Base-by-base conservation (phyloP, 2,888 invertebrate species). In the Ctena decussata region DNA sequence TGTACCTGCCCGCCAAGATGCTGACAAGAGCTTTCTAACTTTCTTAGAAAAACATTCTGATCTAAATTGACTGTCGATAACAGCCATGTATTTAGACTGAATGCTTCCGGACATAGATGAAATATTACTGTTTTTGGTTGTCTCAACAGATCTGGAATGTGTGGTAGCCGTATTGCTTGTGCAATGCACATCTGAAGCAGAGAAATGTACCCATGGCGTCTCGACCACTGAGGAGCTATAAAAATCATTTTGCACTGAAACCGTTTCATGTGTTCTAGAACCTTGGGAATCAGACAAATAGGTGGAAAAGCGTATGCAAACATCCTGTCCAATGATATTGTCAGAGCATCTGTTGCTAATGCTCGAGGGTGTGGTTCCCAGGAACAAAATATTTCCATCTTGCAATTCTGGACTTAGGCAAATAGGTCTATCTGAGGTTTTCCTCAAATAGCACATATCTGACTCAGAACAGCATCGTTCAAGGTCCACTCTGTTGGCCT, bases 271-370 rank as follows among this genome's bases (percentile, higher is more conserved):
- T n/a, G n/a, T n/a, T n/a, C n/a, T n/a, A n/a, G n/a, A n/a, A n/a
- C n/a, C n/a, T n/a, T n/a, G n/a, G n/a, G n/a, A n/a, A n/a, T n/a
- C n/a, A n/a, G n/a, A n/a, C n/a, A n/a, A n/a, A n/a, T n/a, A n/a
- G n/a, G 41, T 41, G 41, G 41, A 15, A 41, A 41, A 73, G 81
- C 82, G 18, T 37, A 21, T 6, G 80, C 86, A 77, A 79, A 82
- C 78, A 85, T 75, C 12, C 60, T 41, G 30, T 76, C 79, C 85
- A 76, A 85, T 15, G 53, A 49, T 27, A 86, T 83, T 70, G 80
- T 41, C 44, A 86, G 37, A 0, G 86, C 86, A 80, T 86, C 83
- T 60, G 49, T 15, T 69, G 82, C 79, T 32, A 46, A 65, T 30
- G 86, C 82, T 44, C 39, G 15, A 27, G 24, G 73, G 65, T 86